Evolutionary conservation across 2,113 vertebrate species (phyloP), one percentile per base, ranked within the genome.

Genomic region (Bettongia penicillata): DNA sequence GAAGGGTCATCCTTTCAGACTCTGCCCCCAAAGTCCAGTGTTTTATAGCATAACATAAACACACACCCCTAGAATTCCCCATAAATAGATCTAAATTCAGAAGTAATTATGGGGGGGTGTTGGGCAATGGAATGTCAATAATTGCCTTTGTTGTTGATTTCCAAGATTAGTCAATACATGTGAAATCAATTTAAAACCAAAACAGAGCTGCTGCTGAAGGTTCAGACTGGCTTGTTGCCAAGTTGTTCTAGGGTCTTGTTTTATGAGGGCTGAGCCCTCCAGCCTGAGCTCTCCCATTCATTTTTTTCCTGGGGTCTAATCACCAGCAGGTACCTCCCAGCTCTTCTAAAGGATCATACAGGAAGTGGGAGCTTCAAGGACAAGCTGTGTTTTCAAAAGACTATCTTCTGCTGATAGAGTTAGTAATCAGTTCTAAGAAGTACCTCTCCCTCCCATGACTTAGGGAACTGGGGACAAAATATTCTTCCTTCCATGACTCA

Each of bases 181-280:
- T 49, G 49, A 94, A 68, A 50, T 93, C 50, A 93, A 50, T n/a
- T 90, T 84, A 84, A 95, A 96, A 95, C 55, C 7, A 96, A 51
- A 92, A 24, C 61, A 93, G 93, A 37, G 43, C 55, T n/a, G 12
- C 51, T 93, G 48, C 89, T 53, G 90, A 19, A 89, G 93, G 50
- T 53, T 31, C 48, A 61, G 49, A 5, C 49, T 91, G n/a, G 8
- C 57, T 97, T 53, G 24, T n/a, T 94, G 92, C 91, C 94, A 43
- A 48, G 51, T 43, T 51, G 57, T 90, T 95, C 43, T 94, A 90
- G 53, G 89, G 61, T 97, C 94, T 90, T 92, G 77, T 37, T 97
- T 96, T 90, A 91, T 51, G 47, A 94, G 51, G 94, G 55, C 48
- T 48, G 0, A 0, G 25, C n/a, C n/a, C 47, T 51, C 47, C 92